Evolutionary conservation across 30 jellyfish, hydroid and myxozoan genomes (phyloP), one percentile per base, ranked within the genome.

Genomic region (Hydractinia echinata): DNA sequence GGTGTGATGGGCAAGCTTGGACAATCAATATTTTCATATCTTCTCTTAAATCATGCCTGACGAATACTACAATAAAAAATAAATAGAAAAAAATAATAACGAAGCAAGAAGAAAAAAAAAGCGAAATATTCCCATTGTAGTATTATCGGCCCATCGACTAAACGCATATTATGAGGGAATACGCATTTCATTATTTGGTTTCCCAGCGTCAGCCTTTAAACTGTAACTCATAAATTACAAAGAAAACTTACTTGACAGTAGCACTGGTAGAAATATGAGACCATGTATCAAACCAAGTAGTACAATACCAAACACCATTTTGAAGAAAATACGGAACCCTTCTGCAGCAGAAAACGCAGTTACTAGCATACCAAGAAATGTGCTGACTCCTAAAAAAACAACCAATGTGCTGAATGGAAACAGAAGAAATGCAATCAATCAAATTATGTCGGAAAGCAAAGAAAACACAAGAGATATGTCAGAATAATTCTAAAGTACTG

Each of bases 301-400:
- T 50, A 89, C 92, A 44, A 89, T 89, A 10, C 92, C 76, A 62
- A 89, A 89, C 54, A 89, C 66, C 96, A 89, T 89, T 66, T 89
- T 89, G 91, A 89, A 89, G 86, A 89, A 89, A 53, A 89, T 89
- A 30, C 96, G 95, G 61, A 89, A 89, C 9, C 87, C 95, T 56
- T 89, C 96, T 5, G 96, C 87, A 16, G 92, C 82, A 50, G 96
- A 88, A 55, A 89, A 89, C 8, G 96, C 96, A 10, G 95, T 89
- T 60, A 77, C 81, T 15, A 89, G 77, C 88, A 89, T 89, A 1
- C 95, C 96, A 51, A 89, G 85, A 60, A 89, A 89, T n/a, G 96
- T 89, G 61, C 95, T 89, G 83, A 89, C 83, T 30, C 96, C 96
- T 89, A 72, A 4, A 66, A 15, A 66, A 3, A 67, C 44, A 30